Percentiles rank a stretch among this genome's conserved stretches.
phyloP scores from a whole-genome alignment of 2,888 invertebrate species.

The Dasypogon diadema region DNA sequence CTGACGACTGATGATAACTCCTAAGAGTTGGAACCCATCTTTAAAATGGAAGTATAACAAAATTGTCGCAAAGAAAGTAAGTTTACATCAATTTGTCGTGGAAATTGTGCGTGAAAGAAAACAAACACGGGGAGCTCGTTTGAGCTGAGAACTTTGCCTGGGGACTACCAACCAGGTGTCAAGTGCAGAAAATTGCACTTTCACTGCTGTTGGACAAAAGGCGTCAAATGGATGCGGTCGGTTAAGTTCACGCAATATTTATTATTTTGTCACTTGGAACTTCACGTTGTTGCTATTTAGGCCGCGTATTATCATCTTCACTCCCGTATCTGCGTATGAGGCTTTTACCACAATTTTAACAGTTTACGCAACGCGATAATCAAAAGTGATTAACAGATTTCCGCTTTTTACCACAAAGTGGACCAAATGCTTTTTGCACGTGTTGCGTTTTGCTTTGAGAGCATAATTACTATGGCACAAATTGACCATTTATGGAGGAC shows the following conservation, averaged over 20 bases:
- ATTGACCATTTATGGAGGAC: no score
- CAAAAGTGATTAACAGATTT: no score
- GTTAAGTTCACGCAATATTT: constrained; percentile 22
- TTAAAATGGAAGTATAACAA: constrained; percentile 26
- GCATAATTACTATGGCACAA: no score
- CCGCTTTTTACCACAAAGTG: no score
- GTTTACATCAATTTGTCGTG: constrained; percentile 28
- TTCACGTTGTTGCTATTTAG: no score
- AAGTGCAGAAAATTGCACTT: constrained; percentile 37
- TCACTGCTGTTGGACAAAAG: constrained; percentile 24
- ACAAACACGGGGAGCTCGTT: not conserved
- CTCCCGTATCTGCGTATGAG: no score
- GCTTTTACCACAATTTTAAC: no score
- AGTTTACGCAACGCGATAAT: no score
- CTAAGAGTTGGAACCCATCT: not conserved
- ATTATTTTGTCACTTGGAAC: not conserved
- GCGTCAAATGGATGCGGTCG: constrained; percentile 3
- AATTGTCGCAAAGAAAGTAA: constrained; percentile 50
- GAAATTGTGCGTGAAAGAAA: constrained; percentile 41
- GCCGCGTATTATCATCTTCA: no score
- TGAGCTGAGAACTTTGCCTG: not conserved
- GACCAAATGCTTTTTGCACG: no score
- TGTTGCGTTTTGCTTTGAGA: no score
- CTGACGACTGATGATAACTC: not conserved
- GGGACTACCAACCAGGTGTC: not conserved